A percentile compares a stretch with the other conserved stretches of the same genome.
Conservation (phyloP, 30 jellyfish, hydroid and myxozoan species). For the Cassiopea xamachana region DNA sequence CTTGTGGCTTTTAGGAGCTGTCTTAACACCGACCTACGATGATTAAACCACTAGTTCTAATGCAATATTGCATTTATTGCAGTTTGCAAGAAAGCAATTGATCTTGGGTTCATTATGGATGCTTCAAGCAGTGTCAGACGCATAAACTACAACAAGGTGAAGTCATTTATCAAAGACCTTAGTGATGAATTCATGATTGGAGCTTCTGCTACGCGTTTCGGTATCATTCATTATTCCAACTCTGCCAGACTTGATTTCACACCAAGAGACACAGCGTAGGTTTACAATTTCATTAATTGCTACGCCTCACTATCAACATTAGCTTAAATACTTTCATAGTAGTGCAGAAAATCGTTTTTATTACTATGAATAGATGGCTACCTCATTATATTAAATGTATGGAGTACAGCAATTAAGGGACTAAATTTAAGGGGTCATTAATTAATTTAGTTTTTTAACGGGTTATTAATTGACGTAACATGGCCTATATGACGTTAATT, state of each 20-base stretch:
- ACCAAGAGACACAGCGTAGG: conserved; percentile 45
- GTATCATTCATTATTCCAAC: conserved; percentile 79
- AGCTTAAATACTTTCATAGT: background rate
- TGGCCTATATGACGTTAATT: too few relatives aligned
- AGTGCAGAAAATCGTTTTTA: background rate
- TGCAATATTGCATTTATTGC: background rate
- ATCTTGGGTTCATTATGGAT: conserved; percentile 83
- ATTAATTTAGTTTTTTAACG: too few relatives aligned
- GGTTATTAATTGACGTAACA: too few relatives aligned
- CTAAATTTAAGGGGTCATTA: too few relatives aligned
- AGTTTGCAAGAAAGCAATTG: conserved; percentile 88
- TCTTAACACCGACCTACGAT: background rate
- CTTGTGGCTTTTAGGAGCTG: too few relatives aligned
- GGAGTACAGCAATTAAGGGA: too few relatives aligned
- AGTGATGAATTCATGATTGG: conserved; percentile 75
- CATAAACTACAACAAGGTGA: conserved; percentile 66
- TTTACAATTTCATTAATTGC: background rate
- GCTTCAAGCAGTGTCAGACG: conserved; percentile 93
- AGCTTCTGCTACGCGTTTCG: conserved; percentile 81
- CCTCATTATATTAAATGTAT: too few relatives aligned
- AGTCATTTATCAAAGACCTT: conserved; percentile 73
- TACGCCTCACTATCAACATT: background rate
- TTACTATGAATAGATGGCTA: too few relatives aligned
- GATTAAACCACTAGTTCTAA: background rate
- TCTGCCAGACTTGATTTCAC: conserved; percentile 66